A percentile compares a stretch with the other conserved stretches of the same genome.
Evolutionary conservation across 1,140 invertebrate genomes (phyloP).

Genomic region (Eriosoma lanigerum): DNA sequence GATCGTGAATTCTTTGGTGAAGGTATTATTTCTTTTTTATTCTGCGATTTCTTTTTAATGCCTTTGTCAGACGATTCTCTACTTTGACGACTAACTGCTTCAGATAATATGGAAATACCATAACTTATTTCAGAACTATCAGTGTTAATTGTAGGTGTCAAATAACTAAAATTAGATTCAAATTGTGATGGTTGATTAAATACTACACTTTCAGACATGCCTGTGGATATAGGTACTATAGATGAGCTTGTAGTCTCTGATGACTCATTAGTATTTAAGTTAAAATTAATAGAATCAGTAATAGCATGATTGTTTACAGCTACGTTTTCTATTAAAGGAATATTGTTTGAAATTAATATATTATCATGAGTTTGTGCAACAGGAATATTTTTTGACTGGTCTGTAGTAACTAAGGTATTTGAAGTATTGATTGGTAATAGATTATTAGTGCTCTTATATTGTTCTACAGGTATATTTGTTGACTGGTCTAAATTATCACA

Average conservation of each 20-base stretch:
- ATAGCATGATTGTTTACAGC: not conserved
- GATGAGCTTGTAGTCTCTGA: not conserved
- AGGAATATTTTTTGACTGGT: too few species aligned
- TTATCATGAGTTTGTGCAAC: not conserved
- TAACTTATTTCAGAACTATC: slow-evolving; percentile 15
- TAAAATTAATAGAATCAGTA: not conserved
- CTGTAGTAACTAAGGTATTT: too few species aligned
- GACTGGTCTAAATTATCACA: not conserved
- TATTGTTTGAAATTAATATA: not conserved
- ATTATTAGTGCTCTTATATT: not conserved
- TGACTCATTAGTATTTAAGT: not conserved
- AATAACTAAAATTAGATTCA: not conserved
- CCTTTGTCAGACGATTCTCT: not conserved
- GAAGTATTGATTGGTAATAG: too few species aligned
- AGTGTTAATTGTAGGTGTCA: not conserved
- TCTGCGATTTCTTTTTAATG: not conserved
- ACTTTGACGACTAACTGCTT: not conserved
- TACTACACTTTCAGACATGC: not conserved
- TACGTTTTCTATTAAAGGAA: not conserved
- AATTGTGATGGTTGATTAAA: not conserved
- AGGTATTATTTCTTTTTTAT: not conserved
- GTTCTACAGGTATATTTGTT: not conserved
- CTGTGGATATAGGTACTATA: not conserved
- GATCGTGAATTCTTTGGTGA: not conserved
- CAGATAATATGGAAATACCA: not conserved